Conservation (phyloP, 2,888 invertebrate species). For the Caenorhabditis sp. region DNA sequence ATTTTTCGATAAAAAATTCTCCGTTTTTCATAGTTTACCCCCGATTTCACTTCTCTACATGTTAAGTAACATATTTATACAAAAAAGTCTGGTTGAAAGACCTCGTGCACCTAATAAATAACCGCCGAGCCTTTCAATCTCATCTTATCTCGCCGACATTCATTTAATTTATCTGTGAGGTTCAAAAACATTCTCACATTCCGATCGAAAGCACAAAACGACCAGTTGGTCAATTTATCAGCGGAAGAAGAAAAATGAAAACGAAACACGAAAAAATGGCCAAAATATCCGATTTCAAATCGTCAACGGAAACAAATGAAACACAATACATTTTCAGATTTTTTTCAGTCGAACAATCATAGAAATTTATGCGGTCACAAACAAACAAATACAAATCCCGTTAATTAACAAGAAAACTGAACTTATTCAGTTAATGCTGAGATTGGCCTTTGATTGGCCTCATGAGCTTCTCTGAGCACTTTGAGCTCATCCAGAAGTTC, state of each 20-base stretch:
- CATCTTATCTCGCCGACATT: too few relatives aligned
- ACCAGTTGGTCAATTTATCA: background rate
- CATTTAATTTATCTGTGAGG: background rate
- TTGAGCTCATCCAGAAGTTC: conserved; percentile 17
- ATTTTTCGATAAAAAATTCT: too few relatives aligned
- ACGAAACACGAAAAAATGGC: background rate
- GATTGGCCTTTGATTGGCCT: background rate
- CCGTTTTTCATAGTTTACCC: too few relatives aligned
- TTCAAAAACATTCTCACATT: background rate
- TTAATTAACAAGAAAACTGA: background rate
- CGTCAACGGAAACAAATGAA: conserved; percentile 4
- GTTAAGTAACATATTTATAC: too few relatives aligned
- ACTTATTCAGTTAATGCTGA: background rate
- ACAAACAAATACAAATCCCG: background rate
- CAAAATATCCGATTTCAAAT: conserved; percentile 5
- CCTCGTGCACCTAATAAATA: too few relatives aligned
- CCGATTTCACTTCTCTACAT: too few relatives aligned
- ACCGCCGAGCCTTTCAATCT: too few relatives aligned
- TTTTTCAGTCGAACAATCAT: background rate
- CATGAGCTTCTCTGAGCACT: conserved; percentile 9
- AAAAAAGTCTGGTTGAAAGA: too few relatives aligned
- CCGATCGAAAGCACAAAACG: background rate
- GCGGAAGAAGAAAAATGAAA: background rate
- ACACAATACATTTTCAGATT: background rate
- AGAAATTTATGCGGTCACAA: background rate